Percentiles rank a stretch among this genome's conserved stretches.
These are phyloP conservation scores for Chydorus sphaericus DNA, from an alignment of 2,888 invertebrate species.

Conservation along the genomic window DNA sequence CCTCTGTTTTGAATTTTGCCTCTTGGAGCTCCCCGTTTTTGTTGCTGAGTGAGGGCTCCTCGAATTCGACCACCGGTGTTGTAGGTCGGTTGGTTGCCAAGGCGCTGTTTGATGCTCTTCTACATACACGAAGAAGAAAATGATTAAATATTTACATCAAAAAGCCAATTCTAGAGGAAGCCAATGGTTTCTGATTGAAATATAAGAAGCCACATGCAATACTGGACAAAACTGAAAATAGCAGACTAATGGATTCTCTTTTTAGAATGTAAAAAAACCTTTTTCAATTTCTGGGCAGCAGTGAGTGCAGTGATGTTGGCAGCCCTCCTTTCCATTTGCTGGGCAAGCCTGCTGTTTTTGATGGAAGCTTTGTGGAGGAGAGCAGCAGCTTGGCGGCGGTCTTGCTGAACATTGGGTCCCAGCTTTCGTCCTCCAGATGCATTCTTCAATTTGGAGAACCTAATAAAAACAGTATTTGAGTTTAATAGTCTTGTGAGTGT, in stretches of 20 bases:
- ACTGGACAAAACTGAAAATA: too few relatives aligned
- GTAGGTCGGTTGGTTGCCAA: neutral
- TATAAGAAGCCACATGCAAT: conserved; percentile 8
- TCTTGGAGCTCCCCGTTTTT: too few relatives aligned
- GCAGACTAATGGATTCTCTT: too few relatives aligned
- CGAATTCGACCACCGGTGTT: neutral
- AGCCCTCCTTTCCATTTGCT: conserved; percentile 36
- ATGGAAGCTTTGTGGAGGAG: conserved; percentile 24
- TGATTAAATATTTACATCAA: neutral
- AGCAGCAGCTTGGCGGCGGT: neutral
- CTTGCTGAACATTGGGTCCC: neutral
- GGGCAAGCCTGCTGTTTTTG: conserved; percentile 33
- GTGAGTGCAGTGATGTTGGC: conserved; percentile 29
- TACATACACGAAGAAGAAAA: too few relatives aligned
- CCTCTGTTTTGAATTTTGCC: too few relatives aligned
- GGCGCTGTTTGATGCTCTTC: conserved; percentile 1
- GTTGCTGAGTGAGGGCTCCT: neutral
- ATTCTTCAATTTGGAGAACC: neutral
- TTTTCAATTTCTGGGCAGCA: conserved; percentile 29
- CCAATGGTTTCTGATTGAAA: neutral
- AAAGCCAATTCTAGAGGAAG: too few relatives aligned
- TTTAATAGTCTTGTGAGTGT: neutral
- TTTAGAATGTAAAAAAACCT: too few relatives aligned
- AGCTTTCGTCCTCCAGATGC: neutral
- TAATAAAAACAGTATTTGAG: neutral